Evolutionary conservation across 1,140 invertebrate species (phyloP).

Genomic region (Leptonema lineaticorne): DNA sequence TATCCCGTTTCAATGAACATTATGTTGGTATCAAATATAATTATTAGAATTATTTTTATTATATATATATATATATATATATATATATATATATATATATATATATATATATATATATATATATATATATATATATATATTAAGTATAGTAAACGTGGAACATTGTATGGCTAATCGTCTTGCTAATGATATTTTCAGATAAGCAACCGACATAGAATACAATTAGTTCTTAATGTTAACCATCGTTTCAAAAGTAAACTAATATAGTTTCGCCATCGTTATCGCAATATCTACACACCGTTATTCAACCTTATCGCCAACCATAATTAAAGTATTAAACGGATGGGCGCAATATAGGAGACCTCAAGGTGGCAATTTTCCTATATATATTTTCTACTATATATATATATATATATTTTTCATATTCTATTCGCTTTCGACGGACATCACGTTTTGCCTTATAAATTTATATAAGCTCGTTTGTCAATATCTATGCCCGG

Average conservation of each 20-base stretch:
- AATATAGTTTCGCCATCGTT: background rate
- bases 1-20: too few relatives aligned
- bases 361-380: too few relatives aligned
- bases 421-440: background rate
- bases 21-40: background rate
- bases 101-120: background rate
- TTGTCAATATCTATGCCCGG: background rate
- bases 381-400: background rate
- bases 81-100: background rate
- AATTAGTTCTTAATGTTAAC: conserved; percentile 18
- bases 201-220: background rate
- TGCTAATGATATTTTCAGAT: conserved; percentile 10
- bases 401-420: background rate
- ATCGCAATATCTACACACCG: background rate
- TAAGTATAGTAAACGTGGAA: conserved; percentile 1
- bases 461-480: background rate
- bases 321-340: background rate
- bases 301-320: background rate
- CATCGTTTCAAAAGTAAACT: conserved; percentile 2
- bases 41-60: background rate
- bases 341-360: background rate
- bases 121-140: background rate
- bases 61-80: background rate
- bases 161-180: conserved; percentile 4
- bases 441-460: background rate